These are phyloP conservation scores for Corythoichthys intestinalis DNA, from an alignment of 2,113 vertebrate genomes.

Conservation along the genomic window DNA sequence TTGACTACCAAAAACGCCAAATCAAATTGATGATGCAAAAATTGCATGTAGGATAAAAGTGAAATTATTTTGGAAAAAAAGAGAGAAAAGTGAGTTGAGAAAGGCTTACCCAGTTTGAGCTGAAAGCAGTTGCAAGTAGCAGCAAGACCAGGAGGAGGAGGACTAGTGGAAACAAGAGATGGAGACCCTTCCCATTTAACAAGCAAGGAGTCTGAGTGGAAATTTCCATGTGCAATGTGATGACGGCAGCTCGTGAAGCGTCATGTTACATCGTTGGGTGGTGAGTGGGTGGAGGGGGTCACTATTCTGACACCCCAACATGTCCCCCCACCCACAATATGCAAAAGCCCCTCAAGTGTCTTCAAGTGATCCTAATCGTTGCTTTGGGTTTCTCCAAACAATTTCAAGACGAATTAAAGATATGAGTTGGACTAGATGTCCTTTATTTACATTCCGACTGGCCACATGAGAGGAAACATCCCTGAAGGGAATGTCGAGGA, in stretches of 20 bases:
- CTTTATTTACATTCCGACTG: slow-evolving; percentile 45
- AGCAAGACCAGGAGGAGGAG: slow-evolving; percentile 32
- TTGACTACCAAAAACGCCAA: slow-evolving; percentile 16
- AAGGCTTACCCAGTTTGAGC: background rate
- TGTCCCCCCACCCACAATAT: background rate
- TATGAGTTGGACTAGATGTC: background rate
- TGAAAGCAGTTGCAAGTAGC: background rate
- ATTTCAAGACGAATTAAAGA: slow-evolving; percentile 2
- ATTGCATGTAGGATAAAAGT: background rate
- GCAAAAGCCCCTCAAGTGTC: background rate
- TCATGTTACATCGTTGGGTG: slow-evolving; percentile 55
- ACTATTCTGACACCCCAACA: background rate
- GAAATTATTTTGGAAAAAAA: too few relatives aligned
- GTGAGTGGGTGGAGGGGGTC: slow-evolving; percentile 23
- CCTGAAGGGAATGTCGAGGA: slow-evolving; percentile 11
- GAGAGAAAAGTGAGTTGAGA: background rate
- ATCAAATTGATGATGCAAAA: slow-evolving; percentile 3
- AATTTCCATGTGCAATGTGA: slow-evolving; percentile 75
- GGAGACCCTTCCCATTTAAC: slow-evolving; percentile 66
- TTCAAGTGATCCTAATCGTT: background rate
- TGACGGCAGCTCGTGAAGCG: slow-evolving; percentile 52
- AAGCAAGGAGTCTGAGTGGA: slow-evolving; percentile 60
- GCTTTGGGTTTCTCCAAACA: background rate
- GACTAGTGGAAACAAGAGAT: slow-evolving; percentile 37
- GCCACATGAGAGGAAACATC: slow-evolving; percentile 21